Evolutionary conservation across 2,797 vertebrate species (phyloP).

Genomic region (Darevskia nairensis): DNA sequence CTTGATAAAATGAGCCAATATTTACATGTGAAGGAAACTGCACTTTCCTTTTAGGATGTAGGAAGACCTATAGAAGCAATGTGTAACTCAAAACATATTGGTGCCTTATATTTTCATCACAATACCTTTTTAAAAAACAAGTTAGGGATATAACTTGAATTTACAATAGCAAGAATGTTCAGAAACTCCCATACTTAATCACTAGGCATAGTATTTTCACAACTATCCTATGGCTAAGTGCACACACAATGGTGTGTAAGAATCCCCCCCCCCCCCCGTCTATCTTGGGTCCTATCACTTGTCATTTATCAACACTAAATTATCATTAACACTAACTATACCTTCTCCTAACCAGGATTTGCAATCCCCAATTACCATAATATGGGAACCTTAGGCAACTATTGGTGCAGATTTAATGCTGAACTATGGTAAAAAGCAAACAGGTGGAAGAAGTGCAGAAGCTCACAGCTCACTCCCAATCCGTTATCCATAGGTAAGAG

Average conservation of each 20-base stretch:
- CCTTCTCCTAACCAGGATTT: not conserved
- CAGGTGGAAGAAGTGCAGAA: no score
- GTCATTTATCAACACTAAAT: not conserved
- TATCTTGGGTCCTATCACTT: not conserved
- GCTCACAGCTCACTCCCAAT: not conserved
- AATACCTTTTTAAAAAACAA: slow-evolving; percentile 13
- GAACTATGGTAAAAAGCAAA: not conserved
- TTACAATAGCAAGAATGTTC: slow-evolving; percentile 35
- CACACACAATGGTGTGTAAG: no score
- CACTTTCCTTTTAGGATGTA: slow-evolving; percentile 36
- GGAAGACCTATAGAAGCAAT: slow-evolving; percentile 31
- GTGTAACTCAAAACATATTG: not conserved
- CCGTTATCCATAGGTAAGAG: not conserved
- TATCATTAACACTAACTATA: not conserved
- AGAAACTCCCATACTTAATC: slow-evolving; percentile 35
- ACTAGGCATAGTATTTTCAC: not conserved
- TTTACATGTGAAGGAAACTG: slow-evolving; percentile 7
- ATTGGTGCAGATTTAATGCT: not conserved
- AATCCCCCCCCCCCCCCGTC: not conserved
- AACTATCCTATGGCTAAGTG: not conserved
- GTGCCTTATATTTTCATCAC: slow-evolving; percentile 38
- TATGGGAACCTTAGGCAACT: not conserved
- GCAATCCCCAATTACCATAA: not conserved
- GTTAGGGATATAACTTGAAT: slow-evolving; percentile 29
- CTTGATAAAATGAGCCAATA: slow-evolving; percentile 7